These are phyloP conservation scores for Palythoa caribaeorum DNA, from an alignment of 92 coral and sea anemone species.

Conservation along the genomic window DNA sequence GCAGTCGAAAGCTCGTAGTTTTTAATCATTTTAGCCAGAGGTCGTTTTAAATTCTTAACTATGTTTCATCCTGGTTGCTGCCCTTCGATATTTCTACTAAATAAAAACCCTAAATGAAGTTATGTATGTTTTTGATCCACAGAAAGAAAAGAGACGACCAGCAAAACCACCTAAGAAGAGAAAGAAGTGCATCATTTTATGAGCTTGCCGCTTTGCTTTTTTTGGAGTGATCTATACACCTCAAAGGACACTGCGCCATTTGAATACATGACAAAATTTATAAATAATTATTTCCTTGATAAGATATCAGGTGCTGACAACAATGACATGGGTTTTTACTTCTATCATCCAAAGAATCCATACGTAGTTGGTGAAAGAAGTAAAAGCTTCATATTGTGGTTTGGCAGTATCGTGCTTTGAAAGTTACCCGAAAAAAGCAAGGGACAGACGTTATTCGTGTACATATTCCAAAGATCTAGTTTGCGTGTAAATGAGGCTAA, in stretches of 20 bases:
- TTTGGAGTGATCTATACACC: neutral
- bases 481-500: too few relatives aligned
- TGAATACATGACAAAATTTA: neutral
- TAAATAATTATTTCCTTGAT: neutral
- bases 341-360: slow-evolving; percentile 22
- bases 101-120: slow-evolving; percentile 3
- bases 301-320: neutral
- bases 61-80: too few relatives aligned
- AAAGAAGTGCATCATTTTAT: slow-evolving; percentile 90
- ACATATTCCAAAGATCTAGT: too few relatives aligned
- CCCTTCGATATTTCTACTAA: too few relatives aligned
- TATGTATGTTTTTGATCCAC: slow-evolving; percentile 47
- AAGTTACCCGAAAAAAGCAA: neutral
- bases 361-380: slow-evolving; percentile 17
- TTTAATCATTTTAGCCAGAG: too few relatives aligned
- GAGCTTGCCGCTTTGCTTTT: slow-evolving; percentile 40
- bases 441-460: neutral
- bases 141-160: slow-evolving; percentile 94
- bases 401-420: neutral
- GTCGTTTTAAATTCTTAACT: too few relatives aligned
- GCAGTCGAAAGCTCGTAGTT: too few relatives aligned
- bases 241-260: neutral
- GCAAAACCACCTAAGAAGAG: slow-evolving; percentile 64
- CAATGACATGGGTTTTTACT: neutral
- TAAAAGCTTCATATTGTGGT: neutral